Percentiles rank a stretch among this genome's conserved stretches.
Evolutionary conservation across 2,113 vertebrate species (phyloP).

Genomic region (Dolichallabes microphthalmus): DNA sequence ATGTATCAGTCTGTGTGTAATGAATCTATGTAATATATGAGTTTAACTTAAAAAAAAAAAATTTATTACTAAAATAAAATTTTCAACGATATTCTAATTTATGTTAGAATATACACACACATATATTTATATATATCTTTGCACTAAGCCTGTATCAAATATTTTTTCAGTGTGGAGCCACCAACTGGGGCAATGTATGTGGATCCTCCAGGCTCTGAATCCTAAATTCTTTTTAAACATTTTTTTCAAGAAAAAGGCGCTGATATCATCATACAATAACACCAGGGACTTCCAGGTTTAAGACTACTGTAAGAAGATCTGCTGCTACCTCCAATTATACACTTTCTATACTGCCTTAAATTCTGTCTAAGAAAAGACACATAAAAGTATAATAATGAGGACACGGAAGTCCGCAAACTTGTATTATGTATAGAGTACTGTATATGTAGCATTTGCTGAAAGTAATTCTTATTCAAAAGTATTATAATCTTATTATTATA

Average conservation of each 20-base stretch:
- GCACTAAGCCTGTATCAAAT: constrained; percentile 16
- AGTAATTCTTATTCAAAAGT: constrained; percentile 17
- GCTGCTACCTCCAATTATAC: constrained; percentile 33
- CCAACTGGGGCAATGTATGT: constrained; percentile 40
- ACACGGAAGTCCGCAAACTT: neutral
- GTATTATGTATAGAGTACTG: neutral
- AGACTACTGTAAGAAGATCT: neutral
- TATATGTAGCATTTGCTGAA: constrained; percentile 26
- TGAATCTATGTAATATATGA: too few species aligned
- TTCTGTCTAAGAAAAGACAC: constrained; percentile 1
- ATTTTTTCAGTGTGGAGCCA: constrained; percentile 49
- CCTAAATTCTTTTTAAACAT: neutral
- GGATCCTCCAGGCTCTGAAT: constrained; percentile 45
- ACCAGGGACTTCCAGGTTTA: constrained; percentile 26
- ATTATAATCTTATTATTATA: too few species aligned
- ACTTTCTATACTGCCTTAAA: constrained; percentile 28
- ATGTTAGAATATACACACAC: too few species aligned
- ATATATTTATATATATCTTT: too few species aligned
- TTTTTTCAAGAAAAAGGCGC: neutral
- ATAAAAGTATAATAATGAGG: neutral
- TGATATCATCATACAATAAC: neutral
- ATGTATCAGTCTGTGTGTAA: too few species aligned
- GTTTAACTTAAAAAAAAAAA: too few species aligned
- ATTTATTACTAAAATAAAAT: too few species aligned
- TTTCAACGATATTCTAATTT: too few species aligned